These are phyloP conservation scores for Rhysida immarginata DNA, from an alignment of 1,140 invertebrate species.

Conservation along the genomic window DNA sequence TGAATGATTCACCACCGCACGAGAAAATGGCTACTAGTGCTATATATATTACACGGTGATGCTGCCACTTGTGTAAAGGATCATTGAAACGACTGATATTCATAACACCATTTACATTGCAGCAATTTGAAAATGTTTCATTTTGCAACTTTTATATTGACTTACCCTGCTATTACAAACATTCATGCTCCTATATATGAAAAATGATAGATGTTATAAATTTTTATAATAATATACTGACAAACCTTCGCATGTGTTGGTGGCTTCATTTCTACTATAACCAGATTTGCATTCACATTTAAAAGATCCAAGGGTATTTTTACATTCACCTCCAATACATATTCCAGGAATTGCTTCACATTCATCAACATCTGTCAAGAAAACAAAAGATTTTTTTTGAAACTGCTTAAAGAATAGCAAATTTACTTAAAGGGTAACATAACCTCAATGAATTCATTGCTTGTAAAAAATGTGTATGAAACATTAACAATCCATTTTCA, in stretches of 20 bases:
- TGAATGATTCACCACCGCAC: too few species aligned
- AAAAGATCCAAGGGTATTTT: slow-evolving; percentile 56
- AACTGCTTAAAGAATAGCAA: slow-evolving; percentile 6
- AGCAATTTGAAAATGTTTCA: too few species aligned
- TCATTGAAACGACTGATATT: too few species aligned
- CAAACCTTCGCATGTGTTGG: slow-evolving; percentile 15
- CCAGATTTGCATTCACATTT: slow-evolving; percentile 37
- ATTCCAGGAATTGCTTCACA: slow-evolving; percentile 60
- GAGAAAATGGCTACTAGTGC: too few species aligned
- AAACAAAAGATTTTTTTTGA: background rate
- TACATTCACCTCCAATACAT: slow-evolving; percentile 49
- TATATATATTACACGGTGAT: too few species aligned
- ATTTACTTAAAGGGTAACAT: too few species aligned
- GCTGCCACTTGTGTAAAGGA: too few species aligned
- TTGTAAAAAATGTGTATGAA: too few species aligned
- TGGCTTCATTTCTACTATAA: slow-evolving; percentile 13
- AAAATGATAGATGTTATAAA: background rate
- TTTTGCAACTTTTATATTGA: too few species aligned
- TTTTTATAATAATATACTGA: background rate
- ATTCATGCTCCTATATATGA: background rate
- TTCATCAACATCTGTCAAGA: slow-evolving; percentile 57
- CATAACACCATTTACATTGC: too few species aligned
- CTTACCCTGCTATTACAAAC: background rate
- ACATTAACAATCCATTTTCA: too few species aligned
- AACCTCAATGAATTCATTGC: too few species aligned